phyloP scores from a whole-genome alignment of 1,140 invertebrate genomes.

The Arctopsyche grandis region DNA sequence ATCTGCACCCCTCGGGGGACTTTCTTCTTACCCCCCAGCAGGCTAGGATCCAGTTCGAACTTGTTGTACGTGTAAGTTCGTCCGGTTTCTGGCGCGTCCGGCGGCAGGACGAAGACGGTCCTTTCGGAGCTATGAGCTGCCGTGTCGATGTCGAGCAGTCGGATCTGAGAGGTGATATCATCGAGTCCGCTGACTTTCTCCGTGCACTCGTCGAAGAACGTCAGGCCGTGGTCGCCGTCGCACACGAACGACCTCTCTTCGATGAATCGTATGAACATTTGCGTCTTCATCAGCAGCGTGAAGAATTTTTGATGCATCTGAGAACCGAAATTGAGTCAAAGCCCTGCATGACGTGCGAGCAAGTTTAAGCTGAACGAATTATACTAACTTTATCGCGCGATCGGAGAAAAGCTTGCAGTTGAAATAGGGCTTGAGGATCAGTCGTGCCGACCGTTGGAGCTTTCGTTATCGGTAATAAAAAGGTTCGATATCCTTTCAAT shows the following conservation, averaged over 20 bases:
- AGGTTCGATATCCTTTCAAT: slow-evolving; percentile 90
- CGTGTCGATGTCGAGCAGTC: slow-evolving; percentile 79
- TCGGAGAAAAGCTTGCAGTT: slow-evolving; percentile 84
- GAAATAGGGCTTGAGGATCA: slow-evolving; percentile 94
- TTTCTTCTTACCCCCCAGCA: slow-evolving; percentile 57
- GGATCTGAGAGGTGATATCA: slow-evolving; percentile 66
- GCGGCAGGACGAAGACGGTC: slow-evolving; percentile 96
- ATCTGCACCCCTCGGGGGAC: slow-evolving; percentile 39
- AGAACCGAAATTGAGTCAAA: slow-evolving; percentile 69
- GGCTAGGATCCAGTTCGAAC: slow-evolving; percentile 66
- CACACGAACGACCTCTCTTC: slow-evolving; percentile 99
- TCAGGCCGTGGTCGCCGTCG: slow-evolving; percentile 91
- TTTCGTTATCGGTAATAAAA: slow-evolving; percentile 92
- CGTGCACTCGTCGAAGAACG: slow-evolving; percentile 98
- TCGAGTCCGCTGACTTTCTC: slow-evolving; percentile 78
- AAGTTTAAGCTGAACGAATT: too few species aligned
- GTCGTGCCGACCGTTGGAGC: slow-evolving; percentile 93
- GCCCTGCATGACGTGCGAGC: too few species aligned
- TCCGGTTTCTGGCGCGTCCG: slow-evolving; percentile 74
- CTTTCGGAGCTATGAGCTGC: slow-evolving; percentile 72
- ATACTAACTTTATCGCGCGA: slow-evolving; percentile 68
- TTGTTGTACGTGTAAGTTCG: slow-evolving; percentile 66
- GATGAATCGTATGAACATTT: slow-evolving; percentile 98
- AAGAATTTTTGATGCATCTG: slow-evolving; percentile 93
- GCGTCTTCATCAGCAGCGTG: slow-evolving; percentile 87